Base-by-base conservation (phyloP, 2,888 invertebrate genomes). In the Drosophila falleni region DNA sequence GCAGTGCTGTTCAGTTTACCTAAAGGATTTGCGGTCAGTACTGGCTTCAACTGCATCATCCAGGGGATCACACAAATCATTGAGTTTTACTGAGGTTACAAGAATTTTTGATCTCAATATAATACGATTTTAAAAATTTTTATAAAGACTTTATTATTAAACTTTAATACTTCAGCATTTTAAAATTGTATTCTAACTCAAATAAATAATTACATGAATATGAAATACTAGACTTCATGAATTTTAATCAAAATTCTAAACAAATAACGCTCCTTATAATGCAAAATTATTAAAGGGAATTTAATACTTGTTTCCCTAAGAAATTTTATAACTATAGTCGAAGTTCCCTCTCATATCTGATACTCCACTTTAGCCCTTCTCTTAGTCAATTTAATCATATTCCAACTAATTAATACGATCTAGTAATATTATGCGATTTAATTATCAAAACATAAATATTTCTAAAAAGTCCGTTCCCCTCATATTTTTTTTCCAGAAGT, bases 11-110 rank as follows among this genome's bases (percentile, higher is more conserved):
- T 70, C 13, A 46, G 67, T 80, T 62, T 83, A 62, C 76, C 67
- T 72, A 80, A 74, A 71, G 71, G 81, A 84, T 81, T 81, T 86
- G 84, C 56, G 86, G 84, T 80, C 42, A 49, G 35, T n/a, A 29
- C 55, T 44, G 33, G 29, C 33, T 26, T 11, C 51, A 39, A 59
- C 35, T 23, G 26, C 51, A 41, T 49, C 41, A 56, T 19, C 37
- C n/a, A 26, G 41, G 33, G 60, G 35, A 72, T 56, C 29, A 69
- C 19, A 42, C 15, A 72, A 53, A 39, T 51, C 71, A 60, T 47
- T 31, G 56, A 44, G 19, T 19, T 56, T 58, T 11, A 41, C 26
- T 44, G 11, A 5, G 44, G 1, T 44, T 11, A 5, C 62, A 29
- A 5, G 13, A 39, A 10, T 37, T 13, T 9, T 3, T n/a, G 1